phyloP scores from a whole-genome alignment of 1,140 invertebrate genomes.

The Trissolcus basalis region DNA sequence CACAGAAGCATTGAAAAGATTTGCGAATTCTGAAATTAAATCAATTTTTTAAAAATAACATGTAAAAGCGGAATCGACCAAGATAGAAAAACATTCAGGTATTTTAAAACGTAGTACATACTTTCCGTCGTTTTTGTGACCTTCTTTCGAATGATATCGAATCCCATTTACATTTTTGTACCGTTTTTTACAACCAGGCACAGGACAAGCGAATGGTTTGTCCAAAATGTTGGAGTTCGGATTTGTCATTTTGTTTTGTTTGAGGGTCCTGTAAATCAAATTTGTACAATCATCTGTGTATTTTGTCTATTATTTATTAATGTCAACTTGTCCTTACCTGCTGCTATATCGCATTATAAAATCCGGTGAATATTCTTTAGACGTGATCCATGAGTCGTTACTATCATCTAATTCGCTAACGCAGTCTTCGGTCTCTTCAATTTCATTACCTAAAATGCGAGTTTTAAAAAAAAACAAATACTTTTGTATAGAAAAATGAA shows the following conservation, averaged over 20 bases:
- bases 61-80: no score
- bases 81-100: no score
- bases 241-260: conserved; percentile 54
- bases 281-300: not conserved
- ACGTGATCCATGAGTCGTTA: conserved; percentile 87
- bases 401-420: conserved; percentile 83
- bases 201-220: conserved; percentile 88
- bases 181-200: conserved; percentile 89
- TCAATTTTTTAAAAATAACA: no score
- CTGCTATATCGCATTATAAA: conserved; percentile 84
- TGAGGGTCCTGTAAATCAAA: conserved; percentile 67
- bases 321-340: conserved; percentile 74
- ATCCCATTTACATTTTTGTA: conserved; percentile 93
- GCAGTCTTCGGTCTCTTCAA: conserved; percentile 81
- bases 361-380: conserved; percentile 86
- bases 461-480: not conserved
- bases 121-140: conserved; percentile 88
- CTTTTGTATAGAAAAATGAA: not conserved
- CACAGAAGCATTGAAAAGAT: conserved; percentile 87
- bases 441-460: conserved; percentile 78
- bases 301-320: not conserved
- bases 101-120: conserved; percentile 71
- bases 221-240: conserved; percentile 70
- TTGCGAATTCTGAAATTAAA: conserved; percentile 80
- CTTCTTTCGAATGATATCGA: conserved; percentile 90